Evolutionary conservation across 2,888 invertebrate genomes (phyloP), one percentile per base, ranked within the genome.

Genomic region (Bombyx huttoni): DNA sequence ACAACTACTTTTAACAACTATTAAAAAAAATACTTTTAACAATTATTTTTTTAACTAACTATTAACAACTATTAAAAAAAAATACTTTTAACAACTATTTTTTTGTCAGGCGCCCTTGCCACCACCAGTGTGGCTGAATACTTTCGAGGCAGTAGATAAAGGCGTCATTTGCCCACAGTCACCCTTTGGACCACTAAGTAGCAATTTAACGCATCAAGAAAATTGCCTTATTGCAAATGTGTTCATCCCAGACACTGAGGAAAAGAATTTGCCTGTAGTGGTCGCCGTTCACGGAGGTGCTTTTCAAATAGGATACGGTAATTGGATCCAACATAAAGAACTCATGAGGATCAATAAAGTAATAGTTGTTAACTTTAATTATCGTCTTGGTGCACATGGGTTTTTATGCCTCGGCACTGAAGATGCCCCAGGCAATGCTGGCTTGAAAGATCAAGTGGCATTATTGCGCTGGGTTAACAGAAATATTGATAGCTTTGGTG

Each of bases 221-320:
- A 70, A 82, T 51, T 83, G 82, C 54, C 68, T 83, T 0, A 58
- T 76, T 8, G 65, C 78, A 3, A 82, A 73, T 55, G 64, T 84
- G 3, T 81, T 65, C 49, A 72, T 75, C 0, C 77, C 80, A 0
- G 64, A 73, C 49, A 79, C 76, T 1, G 49, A 63, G 46, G 56
- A 63, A 50, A 63, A 58, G 12, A 63, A 70, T 7, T 58, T 65
- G 0, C 61, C 71, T 7, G 73, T 73, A 0, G 40, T 72, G 0
- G 66, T 73, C 0, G 54, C 56, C 34, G 57, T 73, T 0, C 74
- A 73, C 24, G 70, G 70, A 9, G 74, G 74, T 35, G 72, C 52
- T 5, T 73, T 64, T 46, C 54, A 61, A 50, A 0, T 55, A 0
- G 69, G 69, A 6, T 54, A 12, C 34, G 68, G 67, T 7, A 54